A percentile compares a stretch with the other conserved stretches of the same genome.
phyloP scores from a whole-genome alignment of 53 echinoderm and acorn worm genomes.

The Paracentrotus lividus region DNA sequence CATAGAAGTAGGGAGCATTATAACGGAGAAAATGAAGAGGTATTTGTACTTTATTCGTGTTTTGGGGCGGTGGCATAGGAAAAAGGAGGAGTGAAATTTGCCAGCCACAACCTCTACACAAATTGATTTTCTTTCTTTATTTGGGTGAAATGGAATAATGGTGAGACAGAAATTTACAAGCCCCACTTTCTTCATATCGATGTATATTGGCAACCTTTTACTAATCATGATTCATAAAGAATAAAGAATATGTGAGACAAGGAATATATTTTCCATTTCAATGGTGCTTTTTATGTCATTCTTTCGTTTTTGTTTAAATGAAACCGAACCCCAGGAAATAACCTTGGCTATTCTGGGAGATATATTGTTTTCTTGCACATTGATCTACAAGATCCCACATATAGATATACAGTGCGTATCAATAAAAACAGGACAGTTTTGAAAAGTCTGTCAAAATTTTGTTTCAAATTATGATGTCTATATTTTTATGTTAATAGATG shows the following conservation, averaged over 20 bases:
- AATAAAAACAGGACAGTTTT: no score
- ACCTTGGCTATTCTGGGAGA: no score
- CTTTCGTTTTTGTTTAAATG: no score
- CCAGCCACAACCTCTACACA: neutral
- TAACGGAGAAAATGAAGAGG: neutral
- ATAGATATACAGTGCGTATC: no score
- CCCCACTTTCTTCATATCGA: neutral
- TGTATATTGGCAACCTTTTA: neutral
- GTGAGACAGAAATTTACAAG: neutral
- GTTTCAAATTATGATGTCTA: no score
- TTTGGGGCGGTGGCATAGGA: neutral
- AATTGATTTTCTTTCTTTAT: constrained; percentile 5
- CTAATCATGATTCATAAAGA: neutral
- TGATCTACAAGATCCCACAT: no score
- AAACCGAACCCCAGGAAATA: no score
- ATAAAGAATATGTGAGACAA: neutral
- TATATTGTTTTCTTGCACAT: no score
- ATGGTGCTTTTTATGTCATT: no score
- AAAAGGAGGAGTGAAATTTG: neutral
- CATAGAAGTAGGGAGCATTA: neutral
- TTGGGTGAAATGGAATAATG: neutral
- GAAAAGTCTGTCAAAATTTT: no score
- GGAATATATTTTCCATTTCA: neutral
- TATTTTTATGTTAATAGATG: no score
- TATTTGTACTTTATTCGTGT: constrained; percentile 6